Base-by-base conservation (phyloP, 2,113 vertebrate genomes). In the Agelaius tricolor region DNA sequence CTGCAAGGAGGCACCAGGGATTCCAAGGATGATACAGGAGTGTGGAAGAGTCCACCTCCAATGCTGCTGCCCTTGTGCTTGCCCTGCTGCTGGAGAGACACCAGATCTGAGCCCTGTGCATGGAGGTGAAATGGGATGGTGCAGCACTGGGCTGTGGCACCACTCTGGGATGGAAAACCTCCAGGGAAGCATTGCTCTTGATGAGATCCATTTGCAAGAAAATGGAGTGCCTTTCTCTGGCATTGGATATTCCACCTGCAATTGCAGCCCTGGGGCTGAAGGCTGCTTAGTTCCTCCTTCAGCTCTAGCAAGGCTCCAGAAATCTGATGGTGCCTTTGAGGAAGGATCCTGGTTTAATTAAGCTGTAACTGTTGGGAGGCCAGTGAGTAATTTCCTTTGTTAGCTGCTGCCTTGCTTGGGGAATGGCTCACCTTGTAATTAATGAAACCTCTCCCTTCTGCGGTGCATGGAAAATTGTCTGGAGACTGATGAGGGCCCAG, bases 291-390 rank as follows among this genome's bases (percentile, higher is more conserved):
- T 35, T 61, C 15, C 46, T 84, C 69, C 67, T 55, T 87, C 21
- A 15, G 57, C 54, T 61, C 37, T 71, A 26, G 17, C 26, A 41
- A 83, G 59, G 61, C 71, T 84, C 78, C 79, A 94, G 79, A 79
- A 96, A 94, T 77, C 62, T 94, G 74, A 90, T 92, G 73, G 41
- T 89, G 82, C 74, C 66, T 79, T 81, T 76, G 61, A 84, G 91
- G 79, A 66, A 89, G 54, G 71, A 79, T 71, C 69, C 62, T 59
- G 13, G 9, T 93, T 91, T 87, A 91, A 78, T 87, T 79, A 91
- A 81, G 55, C 12, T 89, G 49, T 59, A 9, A 65, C 44, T 79
- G 33, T 77, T 68, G 55, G 58, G 84, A 91, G 84, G 58, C 55
- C 67, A 79, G 44, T 89, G 89, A 95, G 65, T 73, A 57, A 94